Percentiles rank a stretch among this genome's conserved stretches.
phyloP scores from a whole-genome alignment of 2,797 vertebrate genomes.

The Ctenopoma multispine region DNA sequence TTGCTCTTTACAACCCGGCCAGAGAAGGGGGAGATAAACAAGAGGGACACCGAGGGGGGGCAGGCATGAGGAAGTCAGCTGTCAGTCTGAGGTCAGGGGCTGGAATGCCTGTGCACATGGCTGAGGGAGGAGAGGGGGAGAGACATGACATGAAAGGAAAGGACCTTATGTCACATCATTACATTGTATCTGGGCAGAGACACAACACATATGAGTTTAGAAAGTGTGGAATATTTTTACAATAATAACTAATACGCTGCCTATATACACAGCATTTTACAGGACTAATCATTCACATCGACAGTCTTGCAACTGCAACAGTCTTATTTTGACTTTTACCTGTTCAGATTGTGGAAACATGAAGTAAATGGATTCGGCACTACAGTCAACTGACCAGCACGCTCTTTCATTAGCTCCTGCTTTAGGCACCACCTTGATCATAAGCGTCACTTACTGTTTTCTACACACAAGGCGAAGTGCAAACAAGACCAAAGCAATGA shows the following conservation, averaged over 20 bases:
- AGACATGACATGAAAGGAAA: slow-evolving; percentile 46
- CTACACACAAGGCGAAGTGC: slow-evolving; percentile 15
- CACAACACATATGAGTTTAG: slow-evolving; percentile 1
- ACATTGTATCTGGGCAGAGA: slow-evolving; percentile 37
- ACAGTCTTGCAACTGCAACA: background rate
- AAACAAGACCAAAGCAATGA: slow-evolving; percentile 32
- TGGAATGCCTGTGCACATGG: slow-evolving; percentile 80
- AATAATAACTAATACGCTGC: background rate
- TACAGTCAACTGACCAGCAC: slow-evolving; percentile 63
- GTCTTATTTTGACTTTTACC: background rate
- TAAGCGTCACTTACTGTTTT: slow-evolving; percentile 32
- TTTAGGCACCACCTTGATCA: slow-evolving; percentile 37
- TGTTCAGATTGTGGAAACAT: background rate
- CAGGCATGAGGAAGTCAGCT: slow-evolving; percentile 86
- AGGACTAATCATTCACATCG: background rate
- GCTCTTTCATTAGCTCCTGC: slow-evolving; percentile 41
- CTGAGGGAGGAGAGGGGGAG: slow-evolving; percentile 44
- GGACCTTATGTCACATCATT: slow-evolving; percentile 57
- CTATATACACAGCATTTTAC: background rate
- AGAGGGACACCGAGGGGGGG: slow-evolving; percentile 74
- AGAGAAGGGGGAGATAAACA: slow-evolving; percentile 79
- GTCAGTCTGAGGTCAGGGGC: slow-evolving; percentile 81
- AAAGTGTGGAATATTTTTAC: background rate
- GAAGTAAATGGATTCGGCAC: slow-evolving; percentile 27
- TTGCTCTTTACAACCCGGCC: slow-evolving; percentile 62